A percentile compares a stretch with the other conserved stretches of the same genome.
Conservation (phyloP, 2,797 vertebrate species). For the Acrocephalus scirpaceus region DNA sequence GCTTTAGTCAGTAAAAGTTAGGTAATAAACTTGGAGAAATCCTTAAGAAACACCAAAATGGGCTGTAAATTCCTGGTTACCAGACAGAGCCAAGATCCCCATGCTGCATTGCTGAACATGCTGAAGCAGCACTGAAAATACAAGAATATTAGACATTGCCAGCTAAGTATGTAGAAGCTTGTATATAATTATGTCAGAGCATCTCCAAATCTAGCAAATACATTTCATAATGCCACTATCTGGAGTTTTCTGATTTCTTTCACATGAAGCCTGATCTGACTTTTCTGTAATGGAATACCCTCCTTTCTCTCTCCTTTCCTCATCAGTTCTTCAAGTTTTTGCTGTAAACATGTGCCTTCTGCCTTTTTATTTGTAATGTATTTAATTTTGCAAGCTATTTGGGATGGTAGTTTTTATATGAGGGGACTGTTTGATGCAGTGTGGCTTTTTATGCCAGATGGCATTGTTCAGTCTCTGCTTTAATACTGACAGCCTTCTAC, state of each 20-base stretch:
- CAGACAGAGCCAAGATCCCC: neutral
- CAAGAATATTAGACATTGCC: neutral
- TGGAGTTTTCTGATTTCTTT: neutral
- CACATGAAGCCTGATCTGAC: neutral
- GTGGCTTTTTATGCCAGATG: neutral
- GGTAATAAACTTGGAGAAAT: neutral
- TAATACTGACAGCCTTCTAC: neutral
- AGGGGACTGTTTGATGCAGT: neutral
- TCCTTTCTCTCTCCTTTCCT: neutral
- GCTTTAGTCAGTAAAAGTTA: neutral
- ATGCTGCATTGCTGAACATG: neutral
- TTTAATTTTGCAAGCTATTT: neutral
- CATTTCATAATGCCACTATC: neutral
- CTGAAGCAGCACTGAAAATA: neutral
- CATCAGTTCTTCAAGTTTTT: neutral
- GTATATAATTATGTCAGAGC: neutral
- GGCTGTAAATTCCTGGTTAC: neutral
- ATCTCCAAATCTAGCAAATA: neutral
- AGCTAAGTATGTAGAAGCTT: neutral
- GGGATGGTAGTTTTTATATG: neutral
- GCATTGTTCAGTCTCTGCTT: neutral
- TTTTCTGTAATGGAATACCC: neutral
- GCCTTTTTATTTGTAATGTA: neutral
- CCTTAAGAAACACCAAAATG: neutral
- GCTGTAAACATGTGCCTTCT: neutral